Percentiles rank a stretch among this genome's conserved stretches.
Conservation (phyloP, 2,113 vertebrate species). For the Perognathus longimembris region DNA sequence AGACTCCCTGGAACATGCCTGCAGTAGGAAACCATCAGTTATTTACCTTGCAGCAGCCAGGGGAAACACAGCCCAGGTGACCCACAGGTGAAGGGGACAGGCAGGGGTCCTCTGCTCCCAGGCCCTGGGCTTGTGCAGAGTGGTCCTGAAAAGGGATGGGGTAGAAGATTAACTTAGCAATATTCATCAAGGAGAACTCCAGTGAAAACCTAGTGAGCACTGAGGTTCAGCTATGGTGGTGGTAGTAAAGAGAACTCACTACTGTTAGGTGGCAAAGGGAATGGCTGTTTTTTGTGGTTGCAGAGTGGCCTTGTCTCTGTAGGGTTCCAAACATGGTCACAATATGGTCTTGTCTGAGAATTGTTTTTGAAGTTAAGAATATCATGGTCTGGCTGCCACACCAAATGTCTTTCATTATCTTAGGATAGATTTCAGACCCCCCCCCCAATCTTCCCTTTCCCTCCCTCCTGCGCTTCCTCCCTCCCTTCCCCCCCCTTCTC, state of each 20-base stretch:
- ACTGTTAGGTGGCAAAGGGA: neutral
- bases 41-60: neutral
- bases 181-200: neutral
- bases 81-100: too few relatives aligned
- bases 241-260: neutral
- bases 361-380: neutral
- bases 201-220: neutral
- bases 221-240: neutral
- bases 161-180: neutral
- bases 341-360: neutral
- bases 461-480: too few relatives aligned
- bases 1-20: neutral
- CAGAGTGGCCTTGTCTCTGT: neutral
- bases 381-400: too few relatives aligned
- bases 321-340: neutral
- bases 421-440: neutral
- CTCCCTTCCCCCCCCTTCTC: too few relatives aligned
- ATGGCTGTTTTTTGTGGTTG: neutral
- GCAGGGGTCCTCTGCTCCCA: neutral
- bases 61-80: neutral
- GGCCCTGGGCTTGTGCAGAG: too few relatives aligned
- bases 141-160: neutral
- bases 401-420: neutral
- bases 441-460: too few relatives aligned
- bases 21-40: neutral